A percentile compares a stretch with the other conserved stretches of the same genome.
Conservation (phyloP, 2,113 vertebrate species). For the Nothocercus julius region DNA sequence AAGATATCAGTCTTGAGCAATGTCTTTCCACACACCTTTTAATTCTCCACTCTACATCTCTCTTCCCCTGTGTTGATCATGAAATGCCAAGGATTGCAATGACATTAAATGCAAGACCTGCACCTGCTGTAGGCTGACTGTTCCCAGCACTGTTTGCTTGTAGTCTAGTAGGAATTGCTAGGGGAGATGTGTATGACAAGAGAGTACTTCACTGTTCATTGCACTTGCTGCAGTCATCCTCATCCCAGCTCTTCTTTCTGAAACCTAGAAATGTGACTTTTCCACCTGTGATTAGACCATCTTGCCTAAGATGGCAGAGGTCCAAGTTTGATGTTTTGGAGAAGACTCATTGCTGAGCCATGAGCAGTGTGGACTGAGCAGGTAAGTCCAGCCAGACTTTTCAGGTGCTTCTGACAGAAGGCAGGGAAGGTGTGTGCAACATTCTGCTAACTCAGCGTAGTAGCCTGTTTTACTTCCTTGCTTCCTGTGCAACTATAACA, state of each 20-base stretch:
- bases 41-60: background rate
- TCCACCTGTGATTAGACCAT: too few species aligned
- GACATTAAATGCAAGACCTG: background rate
- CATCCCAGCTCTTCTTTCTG: background rate
- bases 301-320: background rate
- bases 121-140: fast-evolving
- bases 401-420: background rate
- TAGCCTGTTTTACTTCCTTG: background rate
- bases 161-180: background rate
- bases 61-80: fast-evolving
- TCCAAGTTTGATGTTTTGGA: background rate
- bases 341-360: background rate
- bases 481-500: background rate
- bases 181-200: background rate
- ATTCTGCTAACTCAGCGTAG: too few species aligned
- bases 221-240: background rate
- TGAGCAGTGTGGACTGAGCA: background rate
- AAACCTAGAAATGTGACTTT: background rate
- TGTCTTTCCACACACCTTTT: background rate
- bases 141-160: background rate
- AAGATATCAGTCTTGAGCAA: background rate
- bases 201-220: background rate
- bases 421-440: background rate
- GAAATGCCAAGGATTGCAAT: fast-evolving
- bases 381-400: too few species aligned